Evolutionary conservation across 2,797 vertebrate genomes (phyloP).

Genomic region (Platalea minor): DNA sequence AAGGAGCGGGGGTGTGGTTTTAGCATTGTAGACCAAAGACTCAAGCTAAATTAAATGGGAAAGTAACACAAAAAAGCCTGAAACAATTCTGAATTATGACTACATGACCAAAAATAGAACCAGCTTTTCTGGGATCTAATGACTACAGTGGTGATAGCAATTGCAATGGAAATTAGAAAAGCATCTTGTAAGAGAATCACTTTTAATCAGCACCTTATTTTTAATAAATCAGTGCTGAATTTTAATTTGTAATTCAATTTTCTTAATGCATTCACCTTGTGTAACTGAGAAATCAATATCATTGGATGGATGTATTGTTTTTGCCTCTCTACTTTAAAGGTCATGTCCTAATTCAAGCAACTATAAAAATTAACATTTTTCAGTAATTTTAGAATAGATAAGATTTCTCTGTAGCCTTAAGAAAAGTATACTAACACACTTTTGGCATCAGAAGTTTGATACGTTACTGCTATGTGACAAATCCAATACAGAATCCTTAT

Average conservation of each 20-base stretch:
- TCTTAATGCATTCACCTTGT: not conserved
- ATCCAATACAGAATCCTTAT: not conserved
- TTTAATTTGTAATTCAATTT: conserved; percentile 43
- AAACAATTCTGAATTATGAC: not conserved
- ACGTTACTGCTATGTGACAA: not conserved
- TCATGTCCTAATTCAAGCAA: not conserved
- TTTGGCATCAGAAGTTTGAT: not conserved
- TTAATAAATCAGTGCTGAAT: conserved; percentile 44
- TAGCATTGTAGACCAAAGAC: not conserved
- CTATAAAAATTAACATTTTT: not conserved
- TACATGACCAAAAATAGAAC: not conserved
- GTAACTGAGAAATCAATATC: conserved; percentile 16
- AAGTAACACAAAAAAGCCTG: not conserved
- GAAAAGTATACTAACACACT: not conserved
- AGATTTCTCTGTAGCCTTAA: not conserved
- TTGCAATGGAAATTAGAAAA: conserved; percentile 11
- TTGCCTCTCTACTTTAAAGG: not conserved
- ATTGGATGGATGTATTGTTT: not conserved
- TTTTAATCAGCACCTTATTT: conserved; percentile 45
- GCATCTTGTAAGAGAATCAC: not conserved
- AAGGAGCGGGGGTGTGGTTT: not conserved
- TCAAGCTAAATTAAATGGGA: not conserved
- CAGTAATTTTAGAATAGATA: not conserved
- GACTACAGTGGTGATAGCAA: not conserved
- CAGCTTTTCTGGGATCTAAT: not conserved